phyloP scores from a whole-genome alignment of 2,888 invertebrate genomes.

The Chalcis sispes region DNA sequence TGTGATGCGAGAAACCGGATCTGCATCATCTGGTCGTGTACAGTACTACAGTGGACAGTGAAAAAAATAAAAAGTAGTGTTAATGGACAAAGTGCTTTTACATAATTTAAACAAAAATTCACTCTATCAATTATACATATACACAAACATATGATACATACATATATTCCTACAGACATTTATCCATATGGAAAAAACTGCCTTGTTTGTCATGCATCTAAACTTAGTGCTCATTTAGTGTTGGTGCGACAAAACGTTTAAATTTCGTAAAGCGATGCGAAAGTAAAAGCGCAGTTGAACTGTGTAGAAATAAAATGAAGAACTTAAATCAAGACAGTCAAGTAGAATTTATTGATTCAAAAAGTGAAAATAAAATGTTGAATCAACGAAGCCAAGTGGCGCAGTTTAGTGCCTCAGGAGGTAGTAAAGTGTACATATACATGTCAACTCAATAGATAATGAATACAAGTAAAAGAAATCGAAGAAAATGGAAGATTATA shows the following conservation, averaged over 20 bases:
- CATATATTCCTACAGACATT: conserved; percentile 49
- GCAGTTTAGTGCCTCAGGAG: conserved; percentile 62
- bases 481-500: conserved; percentile 45
- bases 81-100: conserved; percentile 56
- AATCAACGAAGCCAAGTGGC: conserved; percentile 61
- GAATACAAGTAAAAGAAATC: conserved; percentile 60
- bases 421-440: conserved; percentile 60
- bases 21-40: conserved; percentile 77
- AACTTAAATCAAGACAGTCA: conserved; percentile 32
- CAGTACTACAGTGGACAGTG: conserved; percentile 80
- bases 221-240: conserved; percentile 57
- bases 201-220: conserved; percentile 56
- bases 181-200: conserved; percentile 55
- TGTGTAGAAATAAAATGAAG: conserved; percentile 49
- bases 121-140: conserved; percentile 20
- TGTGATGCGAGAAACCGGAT: conserved; percentile 77
- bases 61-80: conserved; percentile 61
- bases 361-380: conserved; percentile 53
- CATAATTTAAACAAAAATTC: conserved; percentile 42
- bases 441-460: conserved; percentile 45
- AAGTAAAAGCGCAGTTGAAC: conserved; percentile 54
- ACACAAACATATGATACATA: conserved; percentile 32
- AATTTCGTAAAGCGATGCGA: conserved; percentile 49
- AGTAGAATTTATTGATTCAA: conserved; percentile 52
- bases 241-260: conserved; percentile 52